Base-by-base conservation (phyloP, 2,888 invertebrate species). In the Heliconius aoede region DNA sequence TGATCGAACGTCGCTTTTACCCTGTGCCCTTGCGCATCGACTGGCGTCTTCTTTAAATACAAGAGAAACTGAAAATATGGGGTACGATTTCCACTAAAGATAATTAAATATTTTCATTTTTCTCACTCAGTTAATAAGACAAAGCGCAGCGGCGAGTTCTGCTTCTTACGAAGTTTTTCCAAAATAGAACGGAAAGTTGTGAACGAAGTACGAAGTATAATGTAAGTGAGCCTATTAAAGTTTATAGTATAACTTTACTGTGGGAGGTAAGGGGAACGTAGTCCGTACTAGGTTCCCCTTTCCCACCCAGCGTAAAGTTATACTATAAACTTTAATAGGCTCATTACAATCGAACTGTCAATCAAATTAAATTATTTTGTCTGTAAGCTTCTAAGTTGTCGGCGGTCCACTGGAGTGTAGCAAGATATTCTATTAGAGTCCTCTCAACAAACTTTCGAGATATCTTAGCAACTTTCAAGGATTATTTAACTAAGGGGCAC, bases 391-490 rank as follows among this genome's bases (percentile, higher is more conserved):
- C 78, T 74, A 82, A 80, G 79, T 84, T 81, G 68, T 74, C 75
- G 62, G 74, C 78, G 79, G 80, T 79, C 81, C 82, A 82, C 75
- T 80, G 78, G 79, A 84, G 83, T 85, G 83, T 82, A 80, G 80
- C 83, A 72, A 72, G 87, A 86, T 89, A 88, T 90, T 90, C 87
- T 88, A 89, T 90, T 89, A 88, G 89, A 89, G 85, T 87, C 83
- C 82, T 83, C 84, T 83, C 79, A 78, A 78, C 82, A 79, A 89
- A 91, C 85, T 88, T 91, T 82, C 69, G 83, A 85, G 84, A 84
- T 84, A 85, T 88, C 87, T 87, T 85, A 85, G 85, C 85, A 90
- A 90, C 84, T 91, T 89, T 82, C 84, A 85, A 86, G 86, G 85
- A 84, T 85, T 86, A 84, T 83, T 86, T 86, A 86, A 82, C 80